phyloP scores from a whole-genome alignment of 2,113 vertebrate genomes.

The Tretioscincus oriximinensis region DNA sequence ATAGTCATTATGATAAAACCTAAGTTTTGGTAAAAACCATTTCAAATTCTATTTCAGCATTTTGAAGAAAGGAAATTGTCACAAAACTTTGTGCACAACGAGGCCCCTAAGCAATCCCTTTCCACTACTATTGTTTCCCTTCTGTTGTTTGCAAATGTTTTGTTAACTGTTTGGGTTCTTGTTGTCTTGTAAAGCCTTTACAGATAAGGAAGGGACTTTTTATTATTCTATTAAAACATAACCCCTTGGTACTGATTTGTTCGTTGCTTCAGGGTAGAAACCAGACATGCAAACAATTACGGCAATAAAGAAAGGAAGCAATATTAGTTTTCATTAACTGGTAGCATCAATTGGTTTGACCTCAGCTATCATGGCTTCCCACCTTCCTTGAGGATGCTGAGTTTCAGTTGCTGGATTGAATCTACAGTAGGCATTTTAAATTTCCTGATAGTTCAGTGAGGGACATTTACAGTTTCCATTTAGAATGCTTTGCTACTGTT shows the following conservation, averaged over 20 bases:
- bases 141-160: neutral
- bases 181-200: constrained; percentile 4
- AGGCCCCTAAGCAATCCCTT: neutral
- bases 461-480: neutral
- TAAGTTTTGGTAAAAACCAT: neutral
- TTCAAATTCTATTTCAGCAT: neutral
- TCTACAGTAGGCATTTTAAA: neutral
- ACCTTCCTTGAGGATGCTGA: neutral
- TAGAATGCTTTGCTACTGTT: constrained; percentile 6
- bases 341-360: neutral
- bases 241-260: neutral
- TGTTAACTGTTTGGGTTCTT: neutral
- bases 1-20: neutral
- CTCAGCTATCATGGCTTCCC: constrained; percentile 27
- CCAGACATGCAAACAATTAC: constrained; percentile 26
- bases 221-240: neutral
- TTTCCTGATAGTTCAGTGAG: neutral
- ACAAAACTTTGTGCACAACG: neutral
- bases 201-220: neutral
- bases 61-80: neutral
- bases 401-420: constrained; percentile 3
- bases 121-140: neutral
- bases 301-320: constrained; percentile 32
- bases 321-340: constrained; percentile 54
- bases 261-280: constrained; percentile 27